These are phyloP conservation scores for Origma solitaria DNA, from an alignment of 2,113 vertebrate species.

Conservation along the genomic window DNA sequence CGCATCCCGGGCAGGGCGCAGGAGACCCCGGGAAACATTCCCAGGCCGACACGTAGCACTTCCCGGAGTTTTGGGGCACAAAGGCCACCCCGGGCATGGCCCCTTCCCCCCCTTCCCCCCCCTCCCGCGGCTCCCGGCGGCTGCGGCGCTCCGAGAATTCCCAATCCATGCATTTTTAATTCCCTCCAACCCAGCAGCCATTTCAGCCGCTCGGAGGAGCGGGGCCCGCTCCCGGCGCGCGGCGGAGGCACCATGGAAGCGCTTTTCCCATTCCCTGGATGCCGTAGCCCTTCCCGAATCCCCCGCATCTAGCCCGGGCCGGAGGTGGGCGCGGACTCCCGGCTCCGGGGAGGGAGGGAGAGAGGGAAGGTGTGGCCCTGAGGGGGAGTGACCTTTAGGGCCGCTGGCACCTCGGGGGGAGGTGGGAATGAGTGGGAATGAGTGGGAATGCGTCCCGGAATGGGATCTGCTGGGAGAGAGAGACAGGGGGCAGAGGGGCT, in stretches of 20 bases:
- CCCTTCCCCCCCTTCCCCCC: background rate
- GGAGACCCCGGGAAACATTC: background rate
- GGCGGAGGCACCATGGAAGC: background rate
- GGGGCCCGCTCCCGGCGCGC: background rate
- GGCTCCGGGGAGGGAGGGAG: background rate
- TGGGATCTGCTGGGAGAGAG: background rate
- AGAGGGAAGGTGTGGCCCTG: background rate
- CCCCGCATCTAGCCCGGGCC: background rate
- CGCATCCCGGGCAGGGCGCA: too few relatives aligned
- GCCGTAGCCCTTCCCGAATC: background rate
- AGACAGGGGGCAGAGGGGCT: too few relatives aligned
- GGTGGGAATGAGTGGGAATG: too few relatives aligned
- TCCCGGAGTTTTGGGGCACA: background rate
- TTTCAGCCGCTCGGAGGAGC: background rate
- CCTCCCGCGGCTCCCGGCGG: background rate
- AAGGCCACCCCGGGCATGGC: background rate
- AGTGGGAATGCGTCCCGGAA: background rate
- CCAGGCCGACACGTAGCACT: too few relatives aligned
- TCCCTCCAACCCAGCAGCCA: background rate
- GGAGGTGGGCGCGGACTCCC: background rate
- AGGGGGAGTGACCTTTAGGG: background rate
- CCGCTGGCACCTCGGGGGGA: too few relatives aligned
- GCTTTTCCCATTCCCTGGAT: background rate
- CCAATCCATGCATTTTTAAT: background rate
- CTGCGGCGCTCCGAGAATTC: background rate